A percentile compares a stretch with the other conserved stretches of the same genome.
Evolutionary conservation across 1,140 invertebrate species (phyloP).

Genomic region (Ips typographus): DNA sequence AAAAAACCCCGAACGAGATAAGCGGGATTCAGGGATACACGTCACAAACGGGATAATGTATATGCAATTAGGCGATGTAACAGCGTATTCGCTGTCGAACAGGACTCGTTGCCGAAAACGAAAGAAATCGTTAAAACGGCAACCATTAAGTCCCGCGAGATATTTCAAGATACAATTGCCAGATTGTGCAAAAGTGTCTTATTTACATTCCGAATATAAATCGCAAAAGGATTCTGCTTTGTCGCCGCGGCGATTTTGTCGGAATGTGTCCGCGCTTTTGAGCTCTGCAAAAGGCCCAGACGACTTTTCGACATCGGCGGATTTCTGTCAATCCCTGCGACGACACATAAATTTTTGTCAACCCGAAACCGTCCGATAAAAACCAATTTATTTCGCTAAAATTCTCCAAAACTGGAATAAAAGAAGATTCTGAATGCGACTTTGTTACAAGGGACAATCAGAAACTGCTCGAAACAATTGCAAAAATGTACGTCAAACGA

Average conservation of each 20-base stretch:
- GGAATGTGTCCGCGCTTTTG: constrained; percentile 24
- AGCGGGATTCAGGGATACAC: background rate
- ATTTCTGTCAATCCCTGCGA: constrained; percentile 28
- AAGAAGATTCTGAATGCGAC: background rate
- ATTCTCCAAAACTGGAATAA: constrained; percentile 26
- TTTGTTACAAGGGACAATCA: too few species aligned
- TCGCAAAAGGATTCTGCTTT: constrained; percentile 21
- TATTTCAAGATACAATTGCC: constrained; percentile 34
- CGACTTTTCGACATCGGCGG: constrained; percentile 31
- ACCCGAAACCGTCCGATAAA: constrained; percentile 17
- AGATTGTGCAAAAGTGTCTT: constrained; percentile 33
- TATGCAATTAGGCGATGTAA: constrained; percentile 21
- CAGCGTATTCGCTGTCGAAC: constrained; percentile 14
- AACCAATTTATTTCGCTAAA: constrained; percentile 31
- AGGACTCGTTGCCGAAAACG: constrained; percentile 22
- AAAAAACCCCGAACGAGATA: background rate
- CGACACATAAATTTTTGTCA: constrained; percentile 33
- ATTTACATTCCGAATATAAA: constrained; percentile 34
- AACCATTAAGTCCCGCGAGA: constrained; percentile 27
- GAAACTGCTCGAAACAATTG: too few species aligned
- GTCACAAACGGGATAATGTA: constrained; percentile 9
- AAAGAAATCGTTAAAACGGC: constrained; percentile 31
- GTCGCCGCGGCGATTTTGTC: constrained; percentile 26
- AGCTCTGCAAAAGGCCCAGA: constrained; percentile 13
- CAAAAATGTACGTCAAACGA: too few species aligned